Percentiles rank a stretch among this genome's conserved stretches.
Conservation (phyloP, 2,113 vertebrate genomes). For the pig (Sus scrofa) region DNA sequence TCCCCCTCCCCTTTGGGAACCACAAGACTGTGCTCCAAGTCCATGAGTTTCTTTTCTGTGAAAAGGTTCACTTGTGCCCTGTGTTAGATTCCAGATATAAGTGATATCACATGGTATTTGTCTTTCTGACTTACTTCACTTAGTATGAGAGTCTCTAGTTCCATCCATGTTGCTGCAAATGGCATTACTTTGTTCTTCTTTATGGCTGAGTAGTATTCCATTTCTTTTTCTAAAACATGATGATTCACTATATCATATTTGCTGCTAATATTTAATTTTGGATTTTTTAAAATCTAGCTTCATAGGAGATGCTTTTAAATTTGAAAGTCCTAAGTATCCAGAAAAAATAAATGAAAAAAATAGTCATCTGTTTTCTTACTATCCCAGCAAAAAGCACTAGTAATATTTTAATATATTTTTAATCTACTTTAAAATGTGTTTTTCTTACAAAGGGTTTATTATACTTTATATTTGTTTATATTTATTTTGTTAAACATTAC, state of each 20-base stretch:
- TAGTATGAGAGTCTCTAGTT: no score
- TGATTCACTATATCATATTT: not conserved
- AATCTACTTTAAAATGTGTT: not conserved
- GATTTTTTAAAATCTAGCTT: not conserved
- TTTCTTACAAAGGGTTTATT: conserved; percentile 32
- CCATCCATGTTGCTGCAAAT: no score
- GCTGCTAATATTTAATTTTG: not conserved
- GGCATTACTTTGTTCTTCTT: no score
- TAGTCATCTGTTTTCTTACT: not conserved
- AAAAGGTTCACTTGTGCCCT: no score
- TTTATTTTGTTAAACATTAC: not conserved
- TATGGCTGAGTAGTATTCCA: no score
- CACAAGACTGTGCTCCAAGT: no score
- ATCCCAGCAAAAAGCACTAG: not conserved
- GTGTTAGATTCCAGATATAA: no score
- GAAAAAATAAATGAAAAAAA: not conserved
- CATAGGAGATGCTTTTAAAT: not conserved
- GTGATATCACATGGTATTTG: no score
- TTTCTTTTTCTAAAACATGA: not conserved
- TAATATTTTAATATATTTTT: conserved; percentile 1
- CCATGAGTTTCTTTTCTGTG: no score
- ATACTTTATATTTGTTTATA: not conserved
- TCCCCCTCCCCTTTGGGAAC: no score
- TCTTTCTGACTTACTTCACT: no score
- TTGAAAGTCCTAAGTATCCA: not conserved